These are phyloP conservation scores for Dryoscopus gambensis DNA, from an alignment of 2,113 vertebrate species.

Conservation along the genomic window DNA sequence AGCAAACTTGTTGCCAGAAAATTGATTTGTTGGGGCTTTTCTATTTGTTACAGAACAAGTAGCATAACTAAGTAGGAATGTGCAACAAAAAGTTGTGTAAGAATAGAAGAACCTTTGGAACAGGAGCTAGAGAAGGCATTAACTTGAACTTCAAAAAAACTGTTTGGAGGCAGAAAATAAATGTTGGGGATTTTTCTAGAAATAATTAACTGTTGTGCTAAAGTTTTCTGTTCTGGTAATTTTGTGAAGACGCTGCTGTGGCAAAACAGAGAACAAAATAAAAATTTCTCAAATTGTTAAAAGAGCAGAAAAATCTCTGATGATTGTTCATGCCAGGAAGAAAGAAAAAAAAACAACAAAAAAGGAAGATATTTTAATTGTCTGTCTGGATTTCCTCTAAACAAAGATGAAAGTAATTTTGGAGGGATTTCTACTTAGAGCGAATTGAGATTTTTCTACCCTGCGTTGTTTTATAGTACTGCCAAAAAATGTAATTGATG, in stretches of 20 bases:
- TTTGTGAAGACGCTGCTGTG: not conserved
- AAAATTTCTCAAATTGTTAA: conserved; percentile 34
- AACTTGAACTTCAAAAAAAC: not conserved
- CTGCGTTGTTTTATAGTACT: conserved; percentile 19
- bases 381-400: conserved; percentile 56
- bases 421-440: not conserved
- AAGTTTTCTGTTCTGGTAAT: not conserved
- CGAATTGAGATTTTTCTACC: not conserved
- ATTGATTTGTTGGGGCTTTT: not conserved
- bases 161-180: not conserved
- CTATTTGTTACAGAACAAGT: not conserved
- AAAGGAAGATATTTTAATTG: not conserved
- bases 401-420: conserved; percentile 49
- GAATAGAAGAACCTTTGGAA: not conserved
- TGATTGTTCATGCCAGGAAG: not conserved
- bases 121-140: not conserved
- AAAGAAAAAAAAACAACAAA: not conserved
- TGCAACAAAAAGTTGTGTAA: not conserved
- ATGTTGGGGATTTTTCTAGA: not conserved
- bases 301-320: conserved; percentile 22
- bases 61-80: not conserved
- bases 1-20: not conserved
- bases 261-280: not conserved
- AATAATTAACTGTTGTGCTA: not conserved
- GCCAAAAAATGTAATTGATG: conserved; percentile 34